phyloP scores from a whole-genome alignment of 2,888 invertebrate genomes.

The Gnatocerus cornutus region DNA sequence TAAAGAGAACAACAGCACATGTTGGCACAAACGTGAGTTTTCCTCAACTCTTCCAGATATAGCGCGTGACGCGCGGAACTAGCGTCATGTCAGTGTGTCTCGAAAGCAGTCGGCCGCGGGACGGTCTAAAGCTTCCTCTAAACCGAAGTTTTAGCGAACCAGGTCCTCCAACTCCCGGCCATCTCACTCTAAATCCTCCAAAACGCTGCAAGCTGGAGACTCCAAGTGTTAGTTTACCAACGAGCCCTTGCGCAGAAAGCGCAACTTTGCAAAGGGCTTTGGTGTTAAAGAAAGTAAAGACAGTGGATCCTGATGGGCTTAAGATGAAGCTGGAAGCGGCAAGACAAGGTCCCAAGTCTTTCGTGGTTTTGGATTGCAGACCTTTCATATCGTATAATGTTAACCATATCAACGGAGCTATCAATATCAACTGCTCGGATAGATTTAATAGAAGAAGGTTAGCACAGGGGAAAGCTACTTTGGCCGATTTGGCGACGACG shows the following conservation, averaged over 20 bases:
- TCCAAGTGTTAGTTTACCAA: conserved; percentile 69
- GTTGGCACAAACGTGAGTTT: conserved; percentile 58
- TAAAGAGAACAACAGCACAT: conserved; percentile 34
- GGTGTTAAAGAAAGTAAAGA: conserved; percentile 73
- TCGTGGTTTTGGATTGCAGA: conserved; percentile 78
- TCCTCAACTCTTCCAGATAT: conserved; percentile 69
- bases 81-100: conserved; percentile 73
- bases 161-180: conserved; percentile 69
- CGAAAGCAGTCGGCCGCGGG: conserved; percentile 72
- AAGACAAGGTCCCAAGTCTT: conserved; percentile 62
- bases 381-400: conserved; percentile 82
- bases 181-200: conserved; percentile 67
- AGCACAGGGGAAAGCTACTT: conserved; percentile 78
- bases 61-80: conserved; percentile 58
- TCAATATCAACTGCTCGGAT: conserved; percentile 83
- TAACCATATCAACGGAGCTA: conserved; percentile 79
- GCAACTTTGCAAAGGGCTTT: conserved; percentile 73
- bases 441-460: conserved; percentile 79
- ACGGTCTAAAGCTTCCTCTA: conserved; percentile 74
- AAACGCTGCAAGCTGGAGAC: conserved; percentile 75
- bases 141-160: conserved; percentile 76
- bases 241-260: conserved; percentile 75
- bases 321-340: conserved; percentile 70
- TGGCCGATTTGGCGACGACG: conserved; percentile 79
- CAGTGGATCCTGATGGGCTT: conserved; percentile 73